Evolutionary conservation across 2,113 vertebrate species (phyloP), one percentile per base, ranked within the genome.

Genomic region (Myotis davidii): DNA sequence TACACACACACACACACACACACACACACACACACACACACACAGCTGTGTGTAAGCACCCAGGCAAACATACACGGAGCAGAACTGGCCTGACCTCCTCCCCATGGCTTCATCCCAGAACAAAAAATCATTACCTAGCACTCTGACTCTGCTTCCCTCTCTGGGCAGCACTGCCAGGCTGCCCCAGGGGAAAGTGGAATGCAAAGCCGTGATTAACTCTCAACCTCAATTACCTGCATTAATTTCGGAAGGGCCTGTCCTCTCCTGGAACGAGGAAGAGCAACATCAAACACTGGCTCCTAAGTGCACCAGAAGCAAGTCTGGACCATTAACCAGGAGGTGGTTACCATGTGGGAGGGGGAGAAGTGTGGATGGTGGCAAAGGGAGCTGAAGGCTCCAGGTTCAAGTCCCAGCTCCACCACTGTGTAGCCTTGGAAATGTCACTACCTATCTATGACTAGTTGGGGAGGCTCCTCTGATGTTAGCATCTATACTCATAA

Each of bases 191-290:
- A 93, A 87, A 95, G 89, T 34, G 27, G 50, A 89, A 2, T 9
- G 3, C 32, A 48, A 61, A 94, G 84, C 69, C 0, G 16, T 64
- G 83, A 91, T 90, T 82, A 37, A 72, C 32, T 48, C 92, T 82
- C 70, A 27, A 23, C 42, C 65, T 48, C 81, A 88, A 6, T 91
- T 86, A 76, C 54, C 48, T 16, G 78, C 12, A 7, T 69, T 56
- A 11, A 48, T 32, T 73, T 88, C 56, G 17, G 72, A 90, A 84
- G 90, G 79, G 65, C 92, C 81, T 61, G 61, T 42, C 56, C 0
- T 3, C 82, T 89, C 50, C 93, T 9, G 48, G 86, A 94, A 77
- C 69, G 74, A n/a, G 87, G 56, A 78, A 64, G 54, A 59, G 27
- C 69, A 65, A 52, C 87, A 84, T 87, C 84, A 74, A 93, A 96